These are phyloP conservation scores for Polydrusus pterygomalis DNA, from an alignment of 2,888 invertebrate species.

Conservation along the genomic window DNA sequence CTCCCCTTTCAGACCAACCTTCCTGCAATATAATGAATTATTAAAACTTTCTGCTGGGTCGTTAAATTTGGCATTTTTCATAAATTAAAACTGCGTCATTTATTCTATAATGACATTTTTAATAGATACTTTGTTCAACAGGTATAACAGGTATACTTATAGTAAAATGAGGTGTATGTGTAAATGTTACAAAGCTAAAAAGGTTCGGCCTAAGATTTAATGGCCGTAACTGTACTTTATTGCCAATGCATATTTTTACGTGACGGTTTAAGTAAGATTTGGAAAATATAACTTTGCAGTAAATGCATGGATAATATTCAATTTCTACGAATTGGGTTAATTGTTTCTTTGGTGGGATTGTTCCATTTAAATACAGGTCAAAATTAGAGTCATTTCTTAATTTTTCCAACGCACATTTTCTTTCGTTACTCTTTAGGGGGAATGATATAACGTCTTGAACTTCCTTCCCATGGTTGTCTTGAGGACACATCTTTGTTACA, in stretches of 20 bases:
- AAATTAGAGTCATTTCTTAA: conserved; percentile 3
- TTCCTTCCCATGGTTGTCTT: conserved; percentile 28
- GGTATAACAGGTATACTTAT: too few relatives aligned
- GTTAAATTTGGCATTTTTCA: too few relatives aligned
- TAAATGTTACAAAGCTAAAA: too few relatives aligned
- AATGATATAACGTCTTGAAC: not conserved
- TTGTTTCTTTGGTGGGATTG: conserved; percentile 7
- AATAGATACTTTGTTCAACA: too few relatives aligned
- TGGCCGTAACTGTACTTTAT: too few relatives aligned
- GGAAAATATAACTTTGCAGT: conserved; percentile 6
- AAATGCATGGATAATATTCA: conserved; percentile 12
- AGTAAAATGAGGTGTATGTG: too few relatives aligned
- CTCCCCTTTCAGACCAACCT: too few relatives aligned
- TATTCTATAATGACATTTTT: too few relatives aligned
- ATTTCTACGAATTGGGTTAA: not conserved
- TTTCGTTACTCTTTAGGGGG: conserved; percentile 37
- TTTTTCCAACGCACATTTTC: conserved; percentile 8
- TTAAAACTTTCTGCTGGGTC: too few relatives aligned
- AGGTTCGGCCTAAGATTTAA: too few relatives aligned
- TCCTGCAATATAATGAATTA: too few relatives aligned
- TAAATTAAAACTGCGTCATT: too few relatives aligned
- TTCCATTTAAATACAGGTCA: conserved; percentile 9
- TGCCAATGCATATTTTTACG: not conserved
- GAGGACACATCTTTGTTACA: conserved; percentile 51
- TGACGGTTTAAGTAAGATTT: conserved; percentile 6